Evolutionary conservation across 2,888 invertebrate species (phyloP).

Genomic region (Chalcis sispes): DNA sequence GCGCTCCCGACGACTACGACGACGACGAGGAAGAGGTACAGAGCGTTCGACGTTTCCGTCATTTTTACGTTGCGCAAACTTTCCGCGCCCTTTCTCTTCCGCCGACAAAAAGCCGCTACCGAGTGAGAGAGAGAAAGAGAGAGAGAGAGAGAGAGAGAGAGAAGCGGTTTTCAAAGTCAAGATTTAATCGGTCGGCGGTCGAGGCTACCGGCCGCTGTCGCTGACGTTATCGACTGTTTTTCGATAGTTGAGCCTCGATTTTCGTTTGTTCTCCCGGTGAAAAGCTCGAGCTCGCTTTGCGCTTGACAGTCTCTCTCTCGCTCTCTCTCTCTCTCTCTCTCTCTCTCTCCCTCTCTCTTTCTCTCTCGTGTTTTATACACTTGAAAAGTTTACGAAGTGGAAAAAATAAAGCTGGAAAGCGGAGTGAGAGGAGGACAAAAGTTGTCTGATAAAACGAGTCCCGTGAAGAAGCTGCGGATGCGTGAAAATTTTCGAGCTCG

Average conservation of each 20-base stretch:
- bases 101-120: background rate
- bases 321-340: background rate
- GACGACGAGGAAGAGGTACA: background rate
- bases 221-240: constrained; percentile 68
- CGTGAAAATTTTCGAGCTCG: constrained; percentile 25
- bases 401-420: constrained; percentile 28
- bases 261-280: constrained; percentile 60
- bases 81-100: constrained; percentile 5
- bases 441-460: constrained; percentile 9
- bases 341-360: background rate
- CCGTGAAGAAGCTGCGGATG: constrained; percentile 24
- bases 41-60: constrained; percentile 40
- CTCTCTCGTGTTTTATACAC: constrained; percentile 20
- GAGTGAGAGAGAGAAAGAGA: background rate
- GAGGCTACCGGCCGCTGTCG: constrained; percentile 55
- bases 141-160: no score
- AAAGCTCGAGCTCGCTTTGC: constrained; percentile 56
- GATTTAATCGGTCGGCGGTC: constrained; percentile 62
- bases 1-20: no score
- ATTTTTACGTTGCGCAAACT: constrained; percentile 46
- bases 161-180: constrained; percentile 59
- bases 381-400: constrained; percentile 29
- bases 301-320: constrained; percentile 34
- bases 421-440: background rate
- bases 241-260: constrained; percentile 60